Conservation (phyloP, 2,797 vertebrate species). For the Mus minutoides region DNA sequence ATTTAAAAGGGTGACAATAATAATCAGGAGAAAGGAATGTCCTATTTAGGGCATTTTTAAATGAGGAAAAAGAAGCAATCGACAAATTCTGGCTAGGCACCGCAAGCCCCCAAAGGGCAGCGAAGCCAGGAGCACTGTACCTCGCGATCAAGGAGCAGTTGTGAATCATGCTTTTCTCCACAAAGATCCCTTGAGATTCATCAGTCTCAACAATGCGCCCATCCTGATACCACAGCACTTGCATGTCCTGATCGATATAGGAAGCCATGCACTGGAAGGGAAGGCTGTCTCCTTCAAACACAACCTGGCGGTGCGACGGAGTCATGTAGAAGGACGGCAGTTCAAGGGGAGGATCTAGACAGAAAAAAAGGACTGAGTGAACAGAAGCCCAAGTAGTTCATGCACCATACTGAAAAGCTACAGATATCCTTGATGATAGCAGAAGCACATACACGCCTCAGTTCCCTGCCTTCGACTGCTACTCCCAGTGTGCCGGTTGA, state of each 20-base stretch:
- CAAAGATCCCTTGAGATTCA: slow-evolving; percentile 96
- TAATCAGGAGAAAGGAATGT: not conserved
- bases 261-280: slow-evolving; percentile 99
- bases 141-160: slow-evolving; percentile 98
- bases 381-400: not conserved
- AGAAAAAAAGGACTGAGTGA: not conserved
- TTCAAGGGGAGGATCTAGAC: slow-evolving; percentile 94
- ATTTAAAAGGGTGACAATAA: not conserved
- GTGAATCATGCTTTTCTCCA: slow-evolving; percentile 97
- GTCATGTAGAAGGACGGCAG: slow-evolving; percentile 98
- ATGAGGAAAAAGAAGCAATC: not conserved
- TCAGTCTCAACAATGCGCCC: slow-evolving; percentile 95
- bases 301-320: slow-evolving; percentile 96
- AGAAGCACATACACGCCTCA: not conserved
- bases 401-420: not conserved
- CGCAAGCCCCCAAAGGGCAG: not conserved
- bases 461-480: not conserved
- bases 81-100: slow-evolving; percentile 6
- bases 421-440: not conserved
- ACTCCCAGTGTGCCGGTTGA: not conserved
- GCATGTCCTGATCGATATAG: slow-evolving; percentile 97
- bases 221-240: slow-evolving; percentile 98
- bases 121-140: slow-evolving; percentile 83
- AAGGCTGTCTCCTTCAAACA: slow-evolving; percentile 97
- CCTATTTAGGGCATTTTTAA: not conserved